Evolutionary conservation across 1,140 invertebrate species (phyloP).

Genomic region (Sogatella furcifera): DNA sequence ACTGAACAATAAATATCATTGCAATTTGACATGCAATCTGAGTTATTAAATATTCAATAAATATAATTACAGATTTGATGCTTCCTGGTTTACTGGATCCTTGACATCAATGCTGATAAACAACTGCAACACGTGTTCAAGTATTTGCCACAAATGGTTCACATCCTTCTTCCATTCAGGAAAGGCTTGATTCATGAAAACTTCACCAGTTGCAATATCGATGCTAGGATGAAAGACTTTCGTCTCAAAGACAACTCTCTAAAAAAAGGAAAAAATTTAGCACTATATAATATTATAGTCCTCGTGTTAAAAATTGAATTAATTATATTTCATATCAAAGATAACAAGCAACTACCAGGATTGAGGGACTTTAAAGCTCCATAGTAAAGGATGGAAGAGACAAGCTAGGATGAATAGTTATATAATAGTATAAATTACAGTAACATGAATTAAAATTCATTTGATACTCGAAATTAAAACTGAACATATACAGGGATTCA

Average conservation of each 20-base stretch:
- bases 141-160: constrained; percentile 79
- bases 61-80: constrained; percentile 27
- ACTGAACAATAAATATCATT: no score
- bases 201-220: constrained; percentile 58
- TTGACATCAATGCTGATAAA: constrained; percentile 66
- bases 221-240: constrained; percentile 81
- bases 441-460: no score
- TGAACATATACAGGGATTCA: no score
- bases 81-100: constrained; percentile 61
- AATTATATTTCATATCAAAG: no score
- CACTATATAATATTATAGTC: not conserved
- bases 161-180: constrained; percentile 70
- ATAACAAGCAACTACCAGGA: no score
- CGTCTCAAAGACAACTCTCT: constrained; percentile 78
- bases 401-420: no score
- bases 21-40: no score
- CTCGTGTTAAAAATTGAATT: not conserved
- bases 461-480: no score
- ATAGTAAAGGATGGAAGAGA: no score
- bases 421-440: no score
- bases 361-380: no score
- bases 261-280: constrained; percentile 24
- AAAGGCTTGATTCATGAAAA: constrained; percentile 68
- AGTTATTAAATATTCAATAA: no score
- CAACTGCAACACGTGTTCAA: constrained; percentile 71